Evolutionary conservation across 2,113 vertebrate species (phyloP), one percentile per base, ranked within the genome.

Genomic region (Phainopepla nitens): DNA sequence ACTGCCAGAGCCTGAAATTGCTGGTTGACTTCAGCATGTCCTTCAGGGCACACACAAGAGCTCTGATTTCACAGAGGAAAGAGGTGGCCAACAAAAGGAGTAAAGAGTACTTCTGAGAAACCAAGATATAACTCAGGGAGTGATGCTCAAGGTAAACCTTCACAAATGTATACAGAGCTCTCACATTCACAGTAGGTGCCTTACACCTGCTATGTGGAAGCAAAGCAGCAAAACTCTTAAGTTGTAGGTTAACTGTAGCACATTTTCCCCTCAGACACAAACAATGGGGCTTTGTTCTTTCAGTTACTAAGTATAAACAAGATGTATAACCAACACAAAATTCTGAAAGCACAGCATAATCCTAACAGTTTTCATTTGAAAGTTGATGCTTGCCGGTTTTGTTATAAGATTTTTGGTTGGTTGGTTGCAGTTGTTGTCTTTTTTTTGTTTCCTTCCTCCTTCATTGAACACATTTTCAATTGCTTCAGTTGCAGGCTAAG

Each of bases 131-230:
- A 29, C 13, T 50, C 7, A 31, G 11, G 24, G 45, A 57, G 20
- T 3, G 18, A 58, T 41, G 33, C 58, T 69, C 8, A n/a, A 72
- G 29, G 24, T 13, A 72, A 69, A 77, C 33, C 49, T 60, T 53
- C 39, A 58, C 56, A 53, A 27, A 4, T 1, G 4, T 23, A 31
- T 0, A 0, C 1, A 50, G 33, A 92, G 41, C 50, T 56, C 62
- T 69, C 8, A 45, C 33, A 25, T 29, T 58, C 73, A 70, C 22
- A 69, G 58, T 6, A 49, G 13, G 14, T 14, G 8, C 2, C 18
- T 53, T 45, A 42, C 18, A 70, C 41, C 18, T 41, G 36, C 24
- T 64, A 16, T 33, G 29, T 31, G 35, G 61, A 81, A 79, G 41
- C 29, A 90, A 88, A 90, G 53, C 41, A 71, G 39, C 29, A 69